These are phyloP conservation scores for Tapera naevia DNA, from an alignment of 2,797 vertebrate species.

Conservation along the genomic window DNA sequence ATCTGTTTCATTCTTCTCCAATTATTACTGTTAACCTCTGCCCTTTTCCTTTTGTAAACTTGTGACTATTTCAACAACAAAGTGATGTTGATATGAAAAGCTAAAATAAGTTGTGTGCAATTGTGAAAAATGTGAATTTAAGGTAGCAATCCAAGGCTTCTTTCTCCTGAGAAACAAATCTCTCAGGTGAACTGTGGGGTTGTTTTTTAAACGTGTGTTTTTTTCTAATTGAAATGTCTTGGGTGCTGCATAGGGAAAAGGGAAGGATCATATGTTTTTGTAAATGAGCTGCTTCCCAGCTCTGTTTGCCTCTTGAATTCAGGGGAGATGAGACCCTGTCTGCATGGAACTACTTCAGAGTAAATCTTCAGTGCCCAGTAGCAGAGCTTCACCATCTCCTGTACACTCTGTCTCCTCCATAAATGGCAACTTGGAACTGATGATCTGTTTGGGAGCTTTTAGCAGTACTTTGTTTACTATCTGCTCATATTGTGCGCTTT, in stretches of 20 bases:
- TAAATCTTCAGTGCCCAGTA: conserved; percentile 23
- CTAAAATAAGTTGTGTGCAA: conserved; percentile 43
- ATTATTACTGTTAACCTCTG: conserved; percentile 63
- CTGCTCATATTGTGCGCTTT: background rate
- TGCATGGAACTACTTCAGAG: conserved; percentile 42
- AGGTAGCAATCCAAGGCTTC: conserved; percentile 22
- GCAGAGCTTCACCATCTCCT: conserved; percentile 16
- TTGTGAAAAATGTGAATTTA: conserved; percentile 50
- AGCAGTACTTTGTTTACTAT: background rate
- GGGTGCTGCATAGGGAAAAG: conserved; percentile 31
- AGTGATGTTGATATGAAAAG: conserved; percentile 57
- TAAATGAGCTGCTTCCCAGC: conserved; percentile 27
- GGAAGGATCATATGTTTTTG: background rate
- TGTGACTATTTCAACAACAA: conserved; percentile 59
- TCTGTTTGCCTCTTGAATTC: conserved; percentile 38
- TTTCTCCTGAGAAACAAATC: conserved; percentile 27
- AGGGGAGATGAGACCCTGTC: conserved; percentile 15
- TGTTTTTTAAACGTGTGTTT: conserved; percentile 2
- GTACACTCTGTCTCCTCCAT: background rate
- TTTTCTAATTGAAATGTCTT: conserved; percentile 27
- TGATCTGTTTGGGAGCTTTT: conserved; percentile 37
- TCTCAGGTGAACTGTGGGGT: conserved; percentile 25
- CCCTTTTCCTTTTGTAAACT: conserved; percentile 61
- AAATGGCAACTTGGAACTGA: conserved; percentile 22
- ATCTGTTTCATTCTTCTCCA: conserved; percentile 50